Percentiles rank a stretch among this genome's conserved stretches.
Conservation (phyloP, 1,140 invertebrate species). For the Papilio machaon region DNA sequence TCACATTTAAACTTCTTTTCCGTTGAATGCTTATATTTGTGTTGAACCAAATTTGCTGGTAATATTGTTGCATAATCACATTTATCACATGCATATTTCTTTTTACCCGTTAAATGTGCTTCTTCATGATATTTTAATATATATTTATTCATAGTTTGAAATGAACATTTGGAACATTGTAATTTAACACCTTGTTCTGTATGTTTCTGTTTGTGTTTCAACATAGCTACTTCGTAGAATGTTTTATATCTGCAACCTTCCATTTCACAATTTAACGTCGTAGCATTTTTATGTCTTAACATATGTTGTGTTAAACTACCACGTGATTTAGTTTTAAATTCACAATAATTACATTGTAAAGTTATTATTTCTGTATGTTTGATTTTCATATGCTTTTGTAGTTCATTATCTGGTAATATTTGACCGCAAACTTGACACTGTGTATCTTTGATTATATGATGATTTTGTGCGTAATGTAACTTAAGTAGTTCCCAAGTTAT, state of each 20-base stretch:
- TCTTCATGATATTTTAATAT: slow-evolving; percentile 75
- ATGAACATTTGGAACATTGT: slow-evolving; percentile 68
- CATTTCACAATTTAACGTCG: slow-evolving; percentile 67
- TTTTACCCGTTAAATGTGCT: slow-evolving; percentile 70
- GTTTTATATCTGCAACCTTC: slow-evolving; percentile 68
- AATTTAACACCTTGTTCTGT: slow-evolving; percentile 66
- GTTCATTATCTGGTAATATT: slow-evolving; percentile 57
- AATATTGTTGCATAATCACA: slow-evolving; percentile 74
- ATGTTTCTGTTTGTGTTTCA: slow-evolving; percentile 70
- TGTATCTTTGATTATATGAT: slow-evolving; percentile 57
- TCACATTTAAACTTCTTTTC: slow-evolving; percentile 77
- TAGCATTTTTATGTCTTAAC: slow-evolving; percentile 70
- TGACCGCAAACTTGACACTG: slow-evolving; percentile 77
- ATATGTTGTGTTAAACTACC: slow-evolving; percentile 72
- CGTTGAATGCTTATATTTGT: slow-evolving; percentile 75
- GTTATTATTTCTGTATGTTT: slow-evolving; percentile 53
- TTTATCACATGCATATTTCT: slow-evolving; percentile 69
- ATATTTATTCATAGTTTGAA: slow-evolving; percentile 77
- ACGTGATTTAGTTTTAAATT: slow-evolving; percentile 61
- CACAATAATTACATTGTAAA: slow-evolving; percentile 68
- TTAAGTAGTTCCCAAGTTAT: slow-evolving; percentile 63
- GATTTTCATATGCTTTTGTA: slow-evolving; percentile 72
- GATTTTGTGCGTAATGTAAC: slow-evolving; percentile 66
- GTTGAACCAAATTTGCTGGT: slow-evolving; percentile 72
- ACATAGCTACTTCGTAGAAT: slow-evolving; percentile 71